phyloP scores from a whole-genome alignment of 2,888 invertebrate genomes.

The Alloscopus bannaensis region DNA sequence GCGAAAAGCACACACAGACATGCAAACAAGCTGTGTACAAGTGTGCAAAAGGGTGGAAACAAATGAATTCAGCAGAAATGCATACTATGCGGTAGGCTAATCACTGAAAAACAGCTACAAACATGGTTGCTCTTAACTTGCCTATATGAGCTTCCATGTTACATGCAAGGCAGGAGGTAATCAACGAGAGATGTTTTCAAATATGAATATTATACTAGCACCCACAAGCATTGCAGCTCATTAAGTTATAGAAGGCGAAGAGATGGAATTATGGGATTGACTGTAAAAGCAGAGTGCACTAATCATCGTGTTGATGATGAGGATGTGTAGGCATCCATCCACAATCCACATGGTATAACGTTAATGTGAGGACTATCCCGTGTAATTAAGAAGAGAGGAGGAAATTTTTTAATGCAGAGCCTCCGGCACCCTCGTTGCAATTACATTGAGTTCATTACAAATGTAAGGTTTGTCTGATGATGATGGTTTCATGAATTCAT shows the following conservation, averaged over 20 bases:
- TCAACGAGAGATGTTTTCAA: constrained; percentile 39
- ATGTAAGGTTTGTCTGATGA: too few relatives aligned
- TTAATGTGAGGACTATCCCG: constrained; percentile 3
- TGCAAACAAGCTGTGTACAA: not conserved
- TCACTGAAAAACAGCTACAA: too few relatives aligned
- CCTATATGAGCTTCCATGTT: not conserved
- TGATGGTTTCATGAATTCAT: too few relatives aligned
- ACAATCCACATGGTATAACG: constrained; percentile 4
- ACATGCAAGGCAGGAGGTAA: constrained; percentile 51
- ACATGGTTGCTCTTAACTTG: not conserved
- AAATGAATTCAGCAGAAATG: not conserved
- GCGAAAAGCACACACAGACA: constrained; percentile 3
- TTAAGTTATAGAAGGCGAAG: constrained; percentile 42
- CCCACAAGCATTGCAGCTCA: constrained; percentile 27
- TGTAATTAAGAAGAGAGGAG: constrained; percentile 46
- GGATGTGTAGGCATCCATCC: not conserved
- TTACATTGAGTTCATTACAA: constrained; percentile 46
- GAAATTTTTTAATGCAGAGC: constrained; percentile 31
- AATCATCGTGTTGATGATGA: constrained; percentile 18
- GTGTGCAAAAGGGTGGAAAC: not conserved
- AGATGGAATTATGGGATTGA: constrained; percentile 10
- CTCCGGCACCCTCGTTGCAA: constrained; percentile 29
- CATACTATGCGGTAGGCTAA: constrained; percentile 9
- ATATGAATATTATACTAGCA: constrained; percentile 36
- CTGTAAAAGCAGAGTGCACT: constrained; percentile 17